Base-by-base conservation (phyloP, 2,888 invertebrate species). In the Cryptops parisi region DNA sequence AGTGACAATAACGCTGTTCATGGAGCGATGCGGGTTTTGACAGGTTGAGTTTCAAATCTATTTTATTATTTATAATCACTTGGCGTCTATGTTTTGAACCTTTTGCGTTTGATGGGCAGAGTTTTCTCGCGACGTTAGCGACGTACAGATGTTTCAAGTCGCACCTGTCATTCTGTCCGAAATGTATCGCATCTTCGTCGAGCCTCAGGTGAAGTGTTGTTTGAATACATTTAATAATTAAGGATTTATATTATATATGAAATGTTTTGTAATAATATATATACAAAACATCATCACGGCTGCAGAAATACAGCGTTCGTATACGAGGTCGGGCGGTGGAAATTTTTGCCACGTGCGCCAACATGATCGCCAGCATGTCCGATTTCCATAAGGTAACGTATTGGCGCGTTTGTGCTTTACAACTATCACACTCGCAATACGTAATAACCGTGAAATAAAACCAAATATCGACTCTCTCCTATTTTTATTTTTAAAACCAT, bases 11-110 rank as follows among this genome's bases (percentile, higher is more conserved):
- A 65, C 59, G 67, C 79, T 1, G 79, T 82, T 22, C 79, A 81
- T 65, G 82, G 82, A 9, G 78, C 81, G 5, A 81, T 82, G 78
- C 72, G 80, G 64, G 80, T 82, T 2, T 67, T 82, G 38, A 74
- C 78, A 60, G 71, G 71, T 70, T 56, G 48, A 53, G 24, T 23
- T 33, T 43, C 3, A 33, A 38, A 15, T 23, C 26, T 44, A 2
- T 43, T 43, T 43, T 43, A 33, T 17, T 21, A 12, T 33, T 17
- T 47, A 19, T 2, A 43, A 52, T 49, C n/a, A n/a, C n/a, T n/a
- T n/a, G n/a, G n/a, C n/a, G n/a, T n/a, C n/a, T 47, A 23, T 5
- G 26, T 17, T 46, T 2, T 41, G 22, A 40, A 49, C 4, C 19
- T 38, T 21, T 38, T 22, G 9, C 38, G 50, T 41, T n/a, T n/a